Evolutionary conservation across 2,797 vertebrate species (phyloP), one percentile per base, ranked within the genome.

Genomic region (Alca torda): DNA sequence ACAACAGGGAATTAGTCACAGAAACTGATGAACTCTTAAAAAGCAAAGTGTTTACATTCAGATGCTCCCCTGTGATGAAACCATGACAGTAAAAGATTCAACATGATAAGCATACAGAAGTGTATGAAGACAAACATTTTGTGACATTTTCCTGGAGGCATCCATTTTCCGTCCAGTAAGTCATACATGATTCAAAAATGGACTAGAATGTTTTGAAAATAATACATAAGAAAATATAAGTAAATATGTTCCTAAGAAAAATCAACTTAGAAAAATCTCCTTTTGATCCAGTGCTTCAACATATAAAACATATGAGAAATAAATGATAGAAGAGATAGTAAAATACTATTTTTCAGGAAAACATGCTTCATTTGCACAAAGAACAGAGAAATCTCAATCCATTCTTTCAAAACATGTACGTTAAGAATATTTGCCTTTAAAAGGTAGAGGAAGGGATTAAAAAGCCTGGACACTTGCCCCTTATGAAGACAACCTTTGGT

Each of bases 1-100:
- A 93, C 65, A 93, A 74, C 2, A 4, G 72, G 53, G 50, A 92
- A 85, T 80, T 90, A 95, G 75, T 89, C 92, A 91, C 21, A 92
- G 68, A 82, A 70, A 57, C 17, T 80, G 83, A 67, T 50, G 60
- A 95, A 75, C 64, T 69, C 72, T 85, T 80, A 76, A 92, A 94
- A 90, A 84, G 25, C 39, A 53, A 82, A 83, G 28, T 84, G 26
- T 74, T 95, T 84, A 91, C n/a, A 60, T 46, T 70, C 28, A 91
- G 83, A 84, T 59, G 37, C 16, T 92, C 76, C 77, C 74, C 82
- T 94, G 61, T 77, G 82, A 83, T 84, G 50, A 95, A 96, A 87
- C 33, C 20, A 3, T 45, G 60, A 69, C 35, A 69, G 56, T 50
- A 78, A 78, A 95, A 84, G 33, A 59, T 26, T 13, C 50, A 61